Evolutionary conservation across 2,888 invertebrate species (phyloP).

Genomic region (Lasioglossum marginatum): DNA sequence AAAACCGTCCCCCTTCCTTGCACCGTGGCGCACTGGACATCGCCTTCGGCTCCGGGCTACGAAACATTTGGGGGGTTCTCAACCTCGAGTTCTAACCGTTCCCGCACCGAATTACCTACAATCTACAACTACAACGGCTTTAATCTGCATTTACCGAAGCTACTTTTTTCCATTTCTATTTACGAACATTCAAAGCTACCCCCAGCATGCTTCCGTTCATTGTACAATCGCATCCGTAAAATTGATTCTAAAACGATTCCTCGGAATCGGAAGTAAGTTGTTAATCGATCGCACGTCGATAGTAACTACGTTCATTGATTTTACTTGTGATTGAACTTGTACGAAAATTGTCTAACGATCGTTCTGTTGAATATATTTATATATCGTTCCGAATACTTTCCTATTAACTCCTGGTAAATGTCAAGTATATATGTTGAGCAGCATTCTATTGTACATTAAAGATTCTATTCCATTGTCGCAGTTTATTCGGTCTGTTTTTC

Average conservation of each 20-base stretch:
- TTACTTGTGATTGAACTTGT: not conserved
- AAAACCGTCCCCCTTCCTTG: constrained; percentile 70
- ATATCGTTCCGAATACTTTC: not conserved
- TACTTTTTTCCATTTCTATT: not conserved
- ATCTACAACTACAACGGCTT: constrained; percentile 6
- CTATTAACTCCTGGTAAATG: not conserved
- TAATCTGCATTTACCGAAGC: not conserved
- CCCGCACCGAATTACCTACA: constrained; percentile 25
- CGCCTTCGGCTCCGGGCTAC: constrained; percentile 72
- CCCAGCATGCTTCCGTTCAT: not conserved
- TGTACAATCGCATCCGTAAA: not conserved
- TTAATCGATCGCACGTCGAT: not conserved
- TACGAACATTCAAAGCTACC: not conserved
- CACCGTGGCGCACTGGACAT: constrained; percentile 74
- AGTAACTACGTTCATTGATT: not conserved
- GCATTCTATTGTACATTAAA: not conserved
- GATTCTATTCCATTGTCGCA: not conserved
- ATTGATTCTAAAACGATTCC: not conserved
- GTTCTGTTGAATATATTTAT: not conserved
- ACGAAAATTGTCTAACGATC: not conserved
- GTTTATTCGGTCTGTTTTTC: not conserved
- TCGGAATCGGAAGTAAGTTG: not conserved
- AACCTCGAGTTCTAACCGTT: constrained; percentile 53
- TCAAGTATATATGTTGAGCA: not conserved
- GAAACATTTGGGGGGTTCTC: constrained; percentile 75